Conservation (phyloP, 2,888 invertebrate species). For the Trilocha varians region DNA sequence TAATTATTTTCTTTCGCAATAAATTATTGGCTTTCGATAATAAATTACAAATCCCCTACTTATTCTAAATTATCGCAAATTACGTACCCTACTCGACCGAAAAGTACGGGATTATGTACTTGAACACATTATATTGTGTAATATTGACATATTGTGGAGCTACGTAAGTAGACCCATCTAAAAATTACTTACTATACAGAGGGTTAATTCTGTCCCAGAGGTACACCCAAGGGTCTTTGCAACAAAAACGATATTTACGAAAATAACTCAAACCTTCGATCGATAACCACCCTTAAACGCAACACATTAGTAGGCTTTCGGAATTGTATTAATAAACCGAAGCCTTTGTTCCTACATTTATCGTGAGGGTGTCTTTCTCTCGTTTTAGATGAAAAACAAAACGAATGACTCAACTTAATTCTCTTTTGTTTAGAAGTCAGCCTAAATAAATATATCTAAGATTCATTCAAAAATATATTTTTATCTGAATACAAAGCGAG, state of each 20-base stretch:
- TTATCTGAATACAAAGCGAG: too few relatives aligned
- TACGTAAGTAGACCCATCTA: slow-evolving; percentile 17
- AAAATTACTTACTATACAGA: slow-evolving; percentile 28
- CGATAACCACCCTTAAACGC: neutral
- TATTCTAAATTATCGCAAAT: neutral
- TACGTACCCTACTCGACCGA: slow-evolving; percentile 8
- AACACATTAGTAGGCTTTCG: neutral
- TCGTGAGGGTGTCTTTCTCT: too few relatives aligned
- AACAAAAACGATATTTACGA: slow-evolving; percentile 17
- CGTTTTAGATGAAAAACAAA: too few relatives aligned
- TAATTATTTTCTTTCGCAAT: neutral
- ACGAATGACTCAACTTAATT: too few relatives aligned
- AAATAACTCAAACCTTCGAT: slow-evolving; percentile 3
- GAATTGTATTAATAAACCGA: neutral
- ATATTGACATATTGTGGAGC: slow-evolving; percentile 20
- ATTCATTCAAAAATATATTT: too few relatives aligned
- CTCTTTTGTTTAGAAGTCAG: too few relatives aligned
- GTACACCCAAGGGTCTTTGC: slow-evolving; percentile 20
- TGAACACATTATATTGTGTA: slow-evolving; percentile 14
- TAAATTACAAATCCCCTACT: neutral
- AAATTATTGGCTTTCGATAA: neutral
- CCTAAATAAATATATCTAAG: too few relatives aligned
- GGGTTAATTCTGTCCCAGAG: slow-evolving; percentile 26
- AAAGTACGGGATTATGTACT: slow-evolving; percentile 18
- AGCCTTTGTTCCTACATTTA: too few relatives aligned